A percentile compares a stretch with the other conserved stretches of the same genome.
Evolutionary conservation across 1,140 invertebrate species (phyloP).

Genomic region (Trichogramma pretiosum): DNA sequence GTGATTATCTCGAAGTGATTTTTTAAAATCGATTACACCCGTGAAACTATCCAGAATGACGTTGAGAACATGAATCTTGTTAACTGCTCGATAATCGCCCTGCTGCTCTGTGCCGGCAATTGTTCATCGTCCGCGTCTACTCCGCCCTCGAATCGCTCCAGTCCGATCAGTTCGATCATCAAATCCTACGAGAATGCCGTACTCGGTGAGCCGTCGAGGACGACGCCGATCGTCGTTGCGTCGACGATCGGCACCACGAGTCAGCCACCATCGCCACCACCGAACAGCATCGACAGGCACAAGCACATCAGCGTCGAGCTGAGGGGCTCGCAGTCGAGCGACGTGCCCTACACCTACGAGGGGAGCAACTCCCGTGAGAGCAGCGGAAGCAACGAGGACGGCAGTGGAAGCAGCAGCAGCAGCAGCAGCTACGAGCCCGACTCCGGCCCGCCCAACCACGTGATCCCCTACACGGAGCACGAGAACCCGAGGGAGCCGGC

Average conservation of each 20-base stretch:
- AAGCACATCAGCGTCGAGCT: not conserved
- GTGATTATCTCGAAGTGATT: too few relatives aligned
- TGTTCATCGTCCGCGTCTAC: not conserved
- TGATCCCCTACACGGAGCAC: conserved; percentile 39
- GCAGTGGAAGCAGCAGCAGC: not conserved
- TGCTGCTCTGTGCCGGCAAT: not conserved
- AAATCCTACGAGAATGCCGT: too few relatives aligned
- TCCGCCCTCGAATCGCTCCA: not conserved
- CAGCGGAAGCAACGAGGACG: not conserved
- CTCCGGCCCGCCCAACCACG: conserved; percentile 27
- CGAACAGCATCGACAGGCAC: too few relatives aligned
- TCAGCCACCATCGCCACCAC: too few relatives aligned
- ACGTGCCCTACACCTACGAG: not conserved
- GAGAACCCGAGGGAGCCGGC: conserved; percentile 39
- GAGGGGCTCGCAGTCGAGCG: not conserved
- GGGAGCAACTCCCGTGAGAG: not conserved
- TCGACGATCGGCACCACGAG: too few relatives aligned
- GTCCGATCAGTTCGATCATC: not conserved
- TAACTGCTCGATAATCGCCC: not conserved
- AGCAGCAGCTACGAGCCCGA: conserved; percentile 17
- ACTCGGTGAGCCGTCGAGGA: too few relatives aligned
- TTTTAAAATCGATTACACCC: not conserved
- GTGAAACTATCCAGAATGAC: conserved; percentile 7
- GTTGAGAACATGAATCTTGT: conserved; percentile 14
- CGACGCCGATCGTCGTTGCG: too few relatives aligned